These are phyloP conservation scores for Falco biarmicus DNA, from an alignment of 2,797 vertebrate species.

Conservation along the genomic window DNA sequence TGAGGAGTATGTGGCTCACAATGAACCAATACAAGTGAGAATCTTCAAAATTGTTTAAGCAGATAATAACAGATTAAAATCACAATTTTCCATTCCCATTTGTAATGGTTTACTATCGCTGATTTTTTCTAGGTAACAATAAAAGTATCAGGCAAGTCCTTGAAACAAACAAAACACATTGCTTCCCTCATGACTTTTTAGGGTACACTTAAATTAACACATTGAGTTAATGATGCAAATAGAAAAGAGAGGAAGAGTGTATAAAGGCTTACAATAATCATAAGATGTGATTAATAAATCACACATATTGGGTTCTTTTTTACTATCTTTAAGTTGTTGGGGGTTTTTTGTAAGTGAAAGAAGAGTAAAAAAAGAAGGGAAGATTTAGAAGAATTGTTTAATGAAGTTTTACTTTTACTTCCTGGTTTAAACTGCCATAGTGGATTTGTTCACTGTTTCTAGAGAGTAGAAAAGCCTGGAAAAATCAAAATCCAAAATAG, in stretches of 20 bases:
- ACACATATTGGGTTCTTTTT: neutral
- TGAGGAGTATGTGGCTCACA: conserved; percentile 81
- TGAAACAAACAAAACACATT: neutral
- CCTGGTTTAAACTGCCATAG: neutral
- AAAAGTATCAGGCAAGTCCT: neutral
- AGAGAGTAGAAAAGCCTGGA: neutral
- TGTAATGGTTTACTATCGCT: neutral
- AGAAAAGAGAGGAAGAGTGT: neutral
- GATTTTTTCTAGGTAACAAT: neutral
- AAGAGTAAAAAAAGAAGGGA: neutral
- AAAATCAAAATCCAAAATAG: neutral
- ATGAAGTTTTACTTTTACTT: neutral
- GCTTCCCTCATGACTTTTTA: neutral
- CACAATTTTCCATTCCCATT: neutral
- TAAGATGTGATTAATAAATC: neutral
- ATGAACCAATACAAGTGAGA: conserved; percentile 86
- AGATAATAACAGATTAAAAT: neutral
- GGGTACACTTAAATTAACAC: neutral
- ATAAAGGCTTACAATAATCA: neutral
- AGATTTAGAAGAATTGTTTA: neutral
- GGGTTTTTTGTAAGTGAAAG: neutral
- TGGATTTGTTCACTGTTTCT: neutral
- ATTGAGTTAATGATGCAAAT: neutral
- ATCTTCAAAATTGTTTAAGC: neutral
- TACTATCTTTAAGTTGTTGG: neutral